These are phyloP conservation scores for Gobius niger DNA, from an alignment of 2,113 vertebrate species.

Conservation along the genomic window DNA sequence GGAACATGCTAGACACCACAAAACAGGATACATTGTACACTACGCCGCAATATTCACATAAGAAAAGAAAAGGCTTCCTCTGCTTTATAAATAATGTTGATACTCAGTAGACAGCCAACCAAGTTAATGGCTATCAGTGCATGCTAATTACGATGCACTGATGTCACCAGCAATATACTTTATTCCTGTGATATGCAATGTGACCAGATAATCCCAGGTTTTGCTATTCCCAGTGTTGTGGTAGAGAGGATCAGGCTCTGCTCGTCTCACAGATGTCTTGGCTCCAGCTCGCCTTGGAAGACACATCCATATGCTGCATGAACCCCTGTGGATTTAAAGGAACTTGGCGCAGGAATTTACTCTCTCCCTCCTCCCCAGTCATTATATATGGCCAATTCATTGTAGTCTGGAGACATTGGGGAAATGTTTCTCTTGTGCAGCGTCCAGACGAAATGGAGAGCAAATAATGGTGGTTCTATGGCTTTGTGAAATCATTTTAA, in stretches of 20 bases:
- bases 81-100: conserved; percentile 33
- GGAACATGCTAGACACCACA: conserved; percentile 55
- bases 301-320: conserved; percentile 64
- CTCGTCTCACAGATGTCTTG: conserved; percentile 78
- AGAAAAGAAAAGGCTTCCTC: conserved; percentile 25
- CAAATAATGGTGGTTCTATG: conserved; percentile 50
- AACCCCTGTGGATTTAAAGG: conserved; percentile 68
- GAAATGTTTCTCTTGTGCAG: conserved; percentile 56
- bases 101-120: conserved; percentile 4
- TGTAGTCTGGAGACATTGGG: conserved; percentile 61
- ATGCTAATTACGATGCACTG: conserved; percentile 45
- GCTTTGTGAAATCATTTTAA: conserved; percentile 27
- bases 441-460: conserved; percentile 64
- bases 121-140: conserved; percentile 2
- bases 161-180: conserved; percentile 31
- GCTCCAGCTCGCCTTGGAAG: conserved; percentile 67
- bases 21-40: conserved; percentile 53
- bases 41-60: conserved; percentile 48
- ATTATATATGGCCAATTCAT: conserved; percentile 59
- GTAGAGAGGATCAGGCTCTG: conserved; percentile 57
- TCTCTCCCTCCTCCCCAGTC: conserved; percentile 64
- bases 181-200: conserved; percentile 47
- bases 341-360: conserved; percentile 67
- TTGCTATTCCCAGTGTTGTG: conserved; percentile 53
- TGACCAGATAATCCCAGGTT: conserved; percentile 58